phyloP scores from a whole-genome alignment of 2,797 vertebrate species.

The Tiaroga cobitis region DNA sequence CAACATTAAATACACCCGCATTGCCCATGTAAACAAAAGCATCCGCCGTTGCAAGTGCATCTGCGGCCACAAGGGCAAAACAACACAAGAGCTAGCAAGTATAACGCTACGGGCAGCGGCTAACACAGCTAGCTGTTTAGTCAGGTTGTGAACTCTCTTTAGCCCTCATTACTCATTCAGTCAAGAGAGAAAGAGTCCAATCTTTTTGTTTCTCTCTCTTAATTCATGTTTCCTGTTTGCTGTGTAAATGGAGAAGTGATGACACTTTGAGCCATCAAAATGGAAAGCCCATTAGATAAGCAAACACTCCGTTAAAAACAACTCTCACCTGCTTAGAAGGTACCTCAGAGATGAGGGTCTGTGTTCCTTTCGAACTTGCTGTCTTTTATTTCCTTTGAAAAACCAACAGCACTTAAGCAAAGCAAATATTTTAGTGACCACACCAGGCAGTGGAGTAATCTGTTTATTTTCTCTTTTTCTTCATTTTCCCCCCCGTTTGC shows the following conservation, averaged over 20 bases:
- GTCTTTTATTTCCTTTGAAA: slow-evolving; percentile 59
- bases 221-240: slow-evolving; percentile 77
- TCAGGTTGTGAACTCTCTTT: slow-evolving; percentile 65
- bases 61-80: slow-evolving; percentile 46
- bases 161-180: slow-evolving; percentile 37
- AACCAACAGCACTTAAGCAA: slow-evolving; percentile 79
- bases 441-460: slow-evolving; percentile 70
- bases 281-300: slow-evolving; percentile 85
- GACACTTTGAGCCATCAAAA: slow-evolving; percentile 83
- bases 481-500: slow-evolving; percentile 25
- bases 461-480: slow-evolving; percentile 63
- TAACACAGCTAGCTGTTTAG: slow-evolving; percentile 82
- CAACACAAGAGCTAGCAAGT: slow-evolving; percentile 85
- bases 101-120: slow-evolving; percentile 83
- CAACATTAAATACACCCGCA: slow-evolving; percentile 95
- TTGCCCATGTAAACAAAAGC: slow-evolving; percentile 95
- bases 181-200: slow-evolving; percentile 20
- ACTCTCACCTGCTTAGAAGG: slow-evolving; percentile 82
- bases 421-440: slow-evolving; percentile 79
- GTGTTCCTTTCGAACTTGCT: slow-evolving; percentile 49
- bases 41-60: slow-evolving; percentile 78
- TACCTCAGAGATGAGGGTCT: slow-evolving; percentile 67
- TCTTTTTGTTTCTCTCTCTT: slow-evolving; percentile 75
- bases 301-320: slow-evolving; percentile 80
- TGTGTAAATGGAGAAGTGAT: slow-evolving; percentile 80